phyloP scores from a whole-genome alignment of 2,888 invertebrate genomes.

The Subacronicta megacephala region DNA sequence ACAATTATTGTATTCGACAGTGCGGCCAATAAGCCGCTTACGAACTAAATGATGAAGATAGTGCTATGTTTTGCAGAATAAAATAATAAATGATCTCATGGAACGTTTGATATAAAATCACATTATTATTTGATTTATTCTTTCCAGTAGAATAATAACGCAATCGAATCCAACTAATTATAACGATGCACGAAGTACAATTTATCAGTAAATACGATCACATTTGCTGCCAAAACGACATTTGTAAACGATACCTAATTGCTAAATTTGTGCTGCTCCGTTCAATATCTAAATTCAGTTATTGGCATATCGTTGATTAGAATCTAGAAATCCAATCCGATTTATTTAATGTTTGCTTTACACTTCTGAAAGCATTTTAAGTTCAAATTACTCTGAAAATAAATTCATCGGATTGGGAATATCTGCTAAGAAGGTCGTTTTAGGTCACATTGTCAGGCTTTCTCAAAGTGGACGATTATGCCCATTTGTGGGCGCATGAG shows the following conservation, averaged over 20 bases:
- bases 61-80: too few relatives aligned
- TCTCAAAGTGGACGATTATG: too few relatives aligned
- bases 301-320: constrained; percentile 35
- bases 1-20: too few relatives aligned
- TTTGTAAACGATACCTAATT: constrained; percentile 42
- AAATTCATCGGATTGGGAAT: too few relatives aligned
- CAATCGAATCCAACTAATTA: constrained; percentile 26
- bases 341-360: constrained; percentile 31
- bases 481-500: too few relatives aligned
- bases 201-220: constrained; percentile 44
- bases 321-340: constrained; percentile 43
- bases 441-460: too few relatives aligned
- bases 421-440: too few relatives aligned
- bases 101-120: too few relatives aligned
- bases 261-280: constrained; percentile 42
- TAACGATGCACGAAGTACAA: constrained; percentile 29
- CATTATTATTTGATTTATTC: neutral
- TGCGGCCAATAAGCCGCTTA: too few relatives aligned
- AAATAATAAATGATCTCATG: too few relatives aligned
- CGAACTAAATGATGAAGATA: too few relatives aligned
- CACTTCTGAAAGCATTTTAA: constrained; percentile 29
- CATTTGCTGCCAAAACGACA: constrained; percentile 35
- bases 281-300: constrained; percentile 29
- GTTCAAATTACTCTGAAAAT: constrained; percentile 5
- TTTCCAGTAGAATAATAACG: neutral